Percentiles rank a stretch among this genome's conserved stretches.
Evolutionary conservation across 2,888 invertebrate genomes (phyloP).

Genomic region (Chaetogeoica ovagalla): DNA sequence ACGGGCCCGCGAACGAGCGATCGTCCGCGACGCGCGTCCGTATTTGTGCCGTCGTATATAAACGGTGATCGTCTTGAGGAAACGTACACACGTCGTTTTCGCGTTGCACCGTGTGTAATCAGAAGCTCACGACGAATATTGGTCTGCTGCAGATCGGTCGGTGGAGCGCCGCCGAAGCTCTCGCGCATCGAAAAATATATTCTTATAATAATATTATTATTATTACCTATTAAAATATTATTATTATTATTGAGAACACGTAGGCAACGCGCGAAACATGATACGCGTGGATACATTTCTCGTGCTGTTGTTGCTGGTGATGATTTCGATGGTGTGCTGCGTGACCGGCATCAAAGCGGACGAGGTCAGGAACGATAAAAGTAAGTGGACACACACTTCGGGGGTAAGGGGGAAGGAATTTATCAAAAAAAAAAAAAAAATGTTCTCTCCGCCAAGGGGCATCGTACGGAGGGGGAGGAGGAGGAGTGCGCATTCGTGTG

Average conservation of each 20-base stretch:
- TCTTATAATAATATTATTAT: too few relatives aligned
- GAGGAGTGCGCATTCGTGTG: too few relatives aligned
- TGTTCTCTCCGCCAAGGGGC: too few relatives aligned
- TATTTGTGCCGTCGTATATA: conserved; percentile 49
- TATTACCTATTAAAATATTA: too few relatives aligned
- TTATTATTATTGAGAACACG: too few relatives aligned
- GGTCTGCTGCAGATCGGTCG: too few relatives aligned
- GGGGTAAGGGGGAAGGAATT: too few relatives aligned
- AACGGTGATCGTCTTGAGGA: conserved; percentile 14
- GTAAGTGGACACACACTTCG: conserved; percentile 12
- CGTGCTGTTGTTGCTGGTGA: conserved; percentile 1
- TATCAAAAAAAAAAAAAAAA: too few relatives aligned
- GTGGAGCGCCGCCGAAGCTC: conserved; percentile 42
- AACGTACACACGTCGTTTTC: conserved; percentile 38
- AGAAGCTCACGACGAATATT: neutral
- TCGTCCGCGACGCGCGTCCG: neutral
- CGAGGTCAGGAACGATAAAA: conserved; percentile 40
- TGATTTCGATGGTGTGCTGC: neutral
- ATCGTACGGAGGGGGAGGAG: too few relatives aligned
- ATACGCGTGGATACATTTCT: conserved; percentile 16
- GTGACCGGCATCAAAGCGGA: conserved; percentile 37
- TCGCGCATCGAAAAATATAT: too few relatives aligned
- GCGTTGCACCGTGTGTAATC: conserved; percentile 12
- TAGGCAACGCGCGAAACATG: conserved; percentile 7
- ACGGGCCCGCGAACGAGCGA: neutral